phyloP scores from a whole-genome alignment of 1,140 invertebrate genomes.

The Holcopasites calliopsidis region DNA sequence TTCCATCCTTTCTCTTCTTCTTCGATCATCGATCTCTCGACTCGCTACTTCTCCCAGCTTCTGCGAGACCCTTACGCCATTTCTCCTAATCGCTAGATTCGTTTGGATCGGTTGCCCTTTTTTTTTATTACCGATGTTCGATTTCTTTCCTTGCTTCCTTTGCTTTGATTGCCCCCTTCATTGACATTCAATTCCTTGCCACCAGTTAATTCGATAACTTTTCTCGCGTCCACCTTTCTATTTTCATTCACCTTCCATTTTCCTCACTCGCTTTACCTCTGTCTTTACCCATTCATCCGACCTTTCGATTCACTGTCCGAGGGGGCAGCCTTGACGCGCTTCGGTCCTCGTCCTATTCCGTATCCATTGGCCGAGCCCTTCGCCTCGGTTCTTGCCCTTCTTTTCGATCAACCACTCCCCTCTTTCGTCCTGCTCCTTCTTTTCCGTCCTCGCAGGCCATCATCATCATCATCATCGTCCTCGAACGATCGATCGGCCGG shows the following conservation, averaged over 20 bases:
- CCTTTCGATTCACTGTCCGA: constrained; percentile 14
- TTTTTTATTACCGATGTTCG: neutral
- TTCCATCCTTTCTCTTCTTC: neutral
- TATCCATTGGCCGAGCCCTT: constrained; percentile 7
- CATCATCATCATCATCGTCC: constrained; percentile 1
- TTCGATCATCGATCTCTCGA: constrained; percentile 23
- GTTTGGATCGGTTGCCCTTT: neutral
- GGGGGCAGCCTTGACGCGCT: constrained; percentile 3
- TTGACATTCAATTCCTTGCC: neutral
- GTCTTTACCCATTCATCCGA: constrained; percentile 14
- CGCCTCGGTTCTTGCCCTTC: constrained; percentile 25
- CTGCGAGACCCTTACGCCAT: neutral
- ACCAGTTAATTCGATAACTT: no score
- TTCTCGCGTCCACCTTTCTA: no score
- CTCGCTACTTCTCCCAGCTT: constrained; percentile 50
- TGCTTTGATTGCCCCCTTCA: neutral
- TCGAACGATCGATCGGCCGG: constrained; percentile 21
- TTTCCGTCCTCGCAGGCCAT: constrained; percentile 38
- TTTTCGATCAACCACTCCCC: constrained; percentile 10
- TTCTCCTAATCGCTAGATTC: neutral
- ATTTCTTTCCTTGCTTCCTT: neutral
- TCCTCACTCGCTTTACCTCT: neutral
- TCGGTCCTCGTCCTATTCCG: constrained; percentile 18
- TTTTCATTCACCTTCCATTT: neutral
- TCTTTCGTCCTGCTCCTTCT: constrained; percentile 41